Conservation (phyloP, 1,140 invertebrate genomes). For the Drosophila gunungcola region DNA sequence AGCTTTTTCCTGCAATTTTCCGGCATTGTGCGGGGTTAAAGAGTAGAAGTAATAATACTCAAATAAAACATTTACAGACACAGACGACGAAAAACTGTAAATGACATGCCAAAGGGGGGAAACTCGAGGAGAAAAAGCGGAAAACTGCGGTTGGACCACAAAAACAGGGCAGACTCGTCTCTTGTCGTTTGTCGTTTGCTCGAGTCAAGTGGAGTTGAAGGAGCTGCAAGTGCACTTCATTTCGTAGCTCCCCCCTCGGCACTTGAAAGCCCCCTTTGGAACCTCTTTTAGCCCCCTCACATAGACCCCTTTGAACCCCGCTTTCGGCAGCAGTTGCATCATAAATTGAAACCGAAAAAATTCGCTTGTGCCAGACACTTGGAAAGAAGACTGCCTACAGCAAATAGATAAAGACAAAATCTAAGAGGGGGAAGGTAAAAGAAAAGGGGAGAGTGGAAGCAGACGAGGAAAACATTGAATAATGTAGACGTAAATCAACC, state of each 20-base stretch:
- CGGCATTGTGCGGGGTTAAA: conserved; percentile 56
- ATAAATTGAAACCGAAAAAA: conserved; percentile 80
- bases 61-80: conserved; percentile 81
- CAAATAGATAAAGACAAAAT: conserved; percentile 43
- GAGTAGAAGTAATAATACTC: conserved; percentile 80
- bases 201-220: conserved; percentile 57
- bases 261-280: conserved; percentile 1
- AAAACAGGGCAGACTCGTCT: conserved; percentile 62
- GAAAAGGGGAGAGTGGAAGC: neutral
- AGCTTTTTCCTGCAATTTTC: conserved; percentile 29
- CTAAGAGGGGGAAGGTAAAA: conserved; percentile 4
- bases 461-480: neutral
- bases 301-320: conserved; percentile 27
- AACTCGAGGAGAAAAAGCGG: conserved; percentile 3
- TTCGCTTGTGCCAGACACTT: conserved; percentile 45
- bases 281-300: neutral
- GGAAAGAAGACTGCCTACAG: conserved; percentile 57
- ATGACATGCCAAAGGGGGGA: conserved; percentile 60
- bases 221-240: conserved; percentile 74
- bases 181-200: conserved; percentile 55
- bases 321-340: conserved; percentile 43
- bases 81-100: conserved; percentile 77
- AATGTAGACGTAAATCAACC: neutral
- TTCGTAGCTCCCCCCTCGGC: conserved; percentile 29
- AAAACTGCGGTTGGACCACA: conserved; percentile 41